Evolutionary conservation across 2,888 invertebrate species (phyloP), one percentile per base, ranked within the genome.

Genomic region (Metacarcinus magister): DNA sequence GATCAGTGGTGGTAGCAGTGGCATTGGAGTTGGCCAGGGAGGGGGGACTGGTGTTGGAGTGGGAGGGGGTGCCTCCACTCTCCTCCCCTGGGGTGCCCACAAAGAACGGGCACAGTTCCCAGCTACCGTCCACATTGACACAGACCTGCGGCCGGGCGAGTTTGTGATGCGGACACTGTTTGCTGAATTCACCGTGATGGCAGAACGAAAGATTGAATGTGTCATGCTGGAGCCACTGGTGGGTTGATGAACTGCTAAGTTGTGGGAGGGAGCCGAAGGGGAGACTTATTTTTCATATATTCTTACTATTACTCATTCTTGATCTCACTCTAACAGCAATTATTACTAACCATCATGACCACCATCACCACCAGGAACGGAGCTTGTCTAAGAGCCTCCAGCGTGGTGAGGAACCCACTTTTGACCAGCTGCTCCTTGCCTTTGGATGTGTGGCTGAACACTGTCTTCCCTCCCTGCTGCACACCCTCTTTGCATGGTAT

Each of bases 381-480:
- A 98, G 99, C n/a, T 98, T 99, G 75, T 99, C 99, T 48, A 99
- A 99, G 98, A 98, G 99, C 2, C 98, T 99, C 95, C 99, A 99
- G 98, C 98, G 99, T 97, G 99, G 99, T 16, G 99, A 99, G 98
- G 99, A 99, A 98, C 98, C 98, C 13, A 99, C 99, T 97, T 98
- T 99, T 97, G 99, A 99, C 98, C 99, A 99, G 98, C 98, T 99
- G 89, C 98, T 99, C 92, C 98, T 98, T 94, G 99, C 99, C 0
- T 98, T 99, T 97, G 99, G 99, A 28, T 99, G 99, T 16, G 99
- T 99, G 3, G 99, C 99, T 0, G 99, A 99, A 97, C 99, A 99
- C 97, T 99, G 99, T 97, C 98, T 99, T 97, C 99, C 99, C 0
- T 99, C 99, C 4, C 98, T 99, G 97, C 98, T 99, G 97, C 98